These are phyloP conservation scores for Sphenodon punctatus DNA, from an alignment of 2,797 vertebrate genomes.

Conservation along the genomic window DNA sequence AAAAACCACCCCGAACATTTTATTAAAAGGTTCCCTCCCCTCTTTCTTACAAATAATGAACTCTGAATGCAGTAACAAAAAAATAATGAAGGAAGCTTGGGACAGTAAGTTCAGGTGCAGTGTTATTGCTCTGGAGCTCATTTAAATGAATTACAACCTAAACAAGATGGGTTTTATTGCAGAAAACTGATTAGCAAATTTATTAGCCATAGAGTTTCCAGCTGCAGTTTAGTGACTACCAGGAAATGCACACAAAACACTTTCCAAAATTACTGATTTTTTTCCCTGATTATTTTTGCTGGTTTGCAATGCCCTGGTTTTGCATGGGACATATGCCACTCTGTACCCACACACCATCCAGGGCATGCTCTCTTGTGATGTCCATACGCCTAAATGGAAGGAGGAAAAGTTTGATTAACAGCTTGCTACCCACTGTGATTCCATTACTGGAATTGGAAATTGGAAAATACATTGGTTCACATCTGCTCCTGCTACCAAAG, in stretches of 20 bases:
- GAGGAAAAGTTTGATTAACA: neutral
- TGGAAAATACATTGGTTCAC: neutral
- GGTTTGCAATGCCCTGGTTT: slow-evolving; percentile 1
- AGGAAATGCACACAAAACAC: slow-evolving; percentile 20
- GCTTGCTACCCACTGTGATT: neutral
- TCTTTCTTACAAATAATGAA: neutral
- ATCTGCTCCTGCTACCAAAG: neutral
- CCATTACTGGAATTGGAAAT: neutral
- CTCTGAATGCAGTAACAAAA: slow-evolving; percentile 25
- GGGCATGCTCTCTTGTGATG: neutral
- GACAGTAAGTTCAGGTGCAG: slow-evolving; percentile 3
- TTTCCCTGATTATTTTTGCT: neutral
- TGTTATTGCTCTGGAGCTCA: slow-evolving; percentile 34
- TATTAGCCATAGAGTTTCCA: slow-evolving; percentile 29
- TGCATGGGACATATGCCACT: rapidly evolving
- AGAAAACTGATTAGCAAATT: slow-evolving; percentile 54
- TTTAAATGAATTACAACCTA: slow-evolving; percentile 33
- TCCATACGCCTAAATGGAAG: neutral
- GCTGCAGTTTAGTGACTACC: neutral
- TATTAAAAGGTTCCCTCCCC: slow-evolving; percentile 15
- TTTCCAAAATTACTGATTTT: neutral
- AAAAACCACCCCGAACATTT: neutral
- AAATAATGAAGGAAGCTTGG: slow-evolving; percentile 21
- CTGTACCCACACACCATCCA: neutral
- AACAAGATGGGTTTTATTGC: slow-evolving; percentile 49